Evolutionary conservation across 2,888 invertebrate species (phyloP), one percentile per base, ranked within the genome.

Genomic region (Sympetrum striolatum): DNA sequence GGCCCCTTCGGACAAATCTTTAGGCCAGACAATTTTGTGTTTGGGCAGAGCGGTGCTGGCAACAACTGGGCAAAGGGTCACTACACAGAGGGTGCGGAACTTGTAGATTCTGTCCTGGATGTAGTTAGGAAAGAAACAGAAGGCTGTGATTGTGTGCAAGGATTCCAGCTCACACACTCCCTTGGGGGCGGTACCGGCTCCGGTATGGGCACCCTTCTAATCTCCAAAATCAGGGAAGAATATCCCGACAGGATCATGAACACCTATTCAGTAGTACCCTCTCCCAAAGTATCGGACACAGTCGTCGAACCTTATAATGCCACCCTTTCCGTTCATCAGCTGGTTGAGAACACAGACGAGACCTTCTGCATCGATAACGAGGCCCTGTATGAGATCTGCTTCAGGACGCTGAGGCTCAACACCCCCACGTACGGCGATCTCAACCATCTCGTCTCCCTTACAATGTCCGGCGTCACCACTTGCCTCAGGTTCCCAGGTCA

Each of bases 251-350:
- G 95, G 58, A 95, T 95, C 48, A 95, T 95, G 95, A 95, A 95
- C 92, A 94, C 95, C 6, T 95, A 95, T 44, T 93, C 95, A 31
- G 95, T 95, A 48, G 94, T 95, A 58, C 95, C 95, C 44, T 95
- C 95, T 22, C 95, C 95, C 44, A 95, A 95, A 93, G 92, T 93
- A 86, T 98, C 98, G 92, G 98, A 98, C 94, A 98, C 98, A 92
- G 98, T 98, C 92, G 98, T 98, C 91, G 98, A 98, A 94, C 98
- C 98, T 81, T 98, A 98, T 95, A 98, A 98, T 93, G 98, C 98
- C 91, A 98, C 98, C 44, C 95, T 98, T 90, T 98, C 98, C 92
- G 97, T 98, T 90, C 97, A 98, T 94, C 97, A 98, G 94, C 94
- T 98, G 92, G 97, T 98, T 91, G 98, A 98, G 94, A 98, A 98